Base-by-base conservation (phyloP, 2,797 vertebrate genomes). In the Siniperca scherzeri region DNA sequence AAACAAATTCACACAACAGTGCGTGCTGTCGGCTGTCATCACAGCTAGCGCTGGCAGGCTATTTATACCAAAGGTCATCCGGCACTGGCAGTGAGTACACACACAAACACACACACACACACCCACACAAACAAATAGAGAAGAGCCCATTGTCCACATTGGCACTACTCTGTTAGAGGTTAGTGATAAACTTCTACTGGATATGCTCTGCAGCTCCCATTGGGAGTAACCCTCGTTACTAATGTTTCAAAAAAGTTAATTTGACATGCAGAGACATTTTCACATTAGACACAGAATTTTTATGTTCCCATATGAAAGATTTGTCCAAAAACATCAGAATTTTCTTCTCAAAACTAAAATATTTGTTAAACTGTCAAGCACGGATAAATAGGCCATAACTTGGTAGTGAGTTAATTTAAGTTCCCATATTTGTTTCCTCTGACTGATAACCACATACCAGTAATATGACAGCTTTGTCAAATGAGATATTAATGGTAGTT, bases 1-100 rank as follows among this genome's bases (percentile, higher is more conserved):
- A 96, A 96, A 96, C 95, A 96, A 92, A 96, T 96, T 96, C 92
- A 94, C 93, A 95, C 93, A 94, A 91, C 90, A 85, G 86, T 89
- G 91, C 91, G 76, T 94, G 94, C 93, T 94, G 94, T 92, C 87
- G 89, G 91, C 94, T 96, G 95, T 96, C 96, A 96, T 93, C 95
- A 95, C 89, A 91, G 90, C 88, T 89, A 91, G 92, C 68, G 82
- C 93, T 77, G 75, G 89, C 86, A 90, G 84, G 89, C 95, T 96
- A 96, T 95, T 96, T 95, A 96, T 96, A 96, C 92, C 92, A 91
- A 91, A 92, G 93, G 93, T 95, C 93, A 95, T 88, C 83, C 88
- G 61, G 87, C 90, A 89, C 92, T 88, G 91, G 83, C 91, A 88
- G 90, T 86, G 85, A 89, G 77, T 87, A 91, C 84, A 94, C 91